These are phyloP conservation scores for Pteria penguin DNA, from an alignment of 2,888 invertebrate genomes.

Conservation along the genomic window DNA sequence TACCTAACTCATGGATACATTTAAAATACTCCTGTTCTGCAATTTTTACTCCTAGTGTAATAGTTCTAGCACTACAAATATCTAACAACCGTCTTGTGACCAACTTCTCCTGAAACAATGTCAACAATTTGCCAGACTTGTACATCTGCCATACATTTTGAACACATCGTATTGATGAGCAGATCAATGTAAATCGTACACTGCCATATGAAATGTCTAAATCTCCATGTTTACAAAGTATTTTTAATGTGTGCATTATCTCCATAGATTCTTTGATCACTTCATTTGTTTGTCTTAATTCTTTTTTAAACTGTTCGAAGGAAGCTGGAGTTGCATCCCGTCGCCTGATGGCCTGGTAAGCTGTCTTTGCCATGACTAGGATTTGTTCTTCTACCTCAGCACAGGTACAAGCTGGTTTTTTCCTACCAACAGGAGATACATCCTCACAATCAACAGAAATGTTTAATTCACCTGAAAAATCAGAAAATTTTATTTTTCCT, in stretches of 20 bases:
- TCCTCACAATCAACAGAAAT: slow-evolving; percentile 61
- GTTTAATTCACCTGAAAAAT: slow-evolving; percentile 58
- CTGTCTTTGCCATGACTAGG: slow-evolving; percentile 59
- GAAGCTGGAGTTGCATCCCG: slow-evolving; percentile 56
- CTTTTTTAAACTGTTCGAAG: slow-evolving; percentile 66
- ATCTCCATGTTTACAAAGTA: slow-evolving; percentile 61
- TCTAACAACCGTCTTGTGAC: slow-evolving; percentile 48
- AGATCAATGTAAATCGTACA: slow-evolving; percentile 50
- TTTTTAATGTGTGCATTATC: slow-evolving; percentile 60
- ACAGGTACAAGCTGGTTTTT: slow-evolving; percentile 53
- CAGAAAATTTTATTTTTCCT: too few relatives aligned
- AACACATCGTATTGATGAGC: slow-evolving; percentile 44
- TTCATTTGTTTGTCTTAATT: slow-evolving; percentile 58
- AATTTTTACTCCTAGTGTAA: slow-evolving; percentile 52
- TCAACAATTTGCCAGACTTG: slow-evolving; percentile 49
- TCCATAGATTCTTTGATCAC: slow-evolving; percentile 61
- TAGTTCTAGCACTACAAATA: slow-evolving; percentile 43
- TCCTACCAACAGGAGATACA: slow-evolving; percentile 40
- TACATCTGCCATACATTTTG: slow-evolving; percentile 56
- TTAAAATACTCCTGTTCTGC: slow-evolving; percentile 52
- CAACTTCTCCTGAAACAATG: slow-evolving; percentile 50
- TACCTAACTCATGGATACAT: slow-evolving; percentile 58
- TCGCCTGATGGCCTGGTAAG: slow-evolving; percentile 54
- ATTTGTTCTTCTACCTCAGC: slow-evolving; percentile 63
- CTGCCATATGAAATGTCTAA: slow-evolving; percentile 58